phyloP scores from a whole-genome alignment of 2,113 vertebrate genomes.

The Ginglymostoma cirratum region DNA sequence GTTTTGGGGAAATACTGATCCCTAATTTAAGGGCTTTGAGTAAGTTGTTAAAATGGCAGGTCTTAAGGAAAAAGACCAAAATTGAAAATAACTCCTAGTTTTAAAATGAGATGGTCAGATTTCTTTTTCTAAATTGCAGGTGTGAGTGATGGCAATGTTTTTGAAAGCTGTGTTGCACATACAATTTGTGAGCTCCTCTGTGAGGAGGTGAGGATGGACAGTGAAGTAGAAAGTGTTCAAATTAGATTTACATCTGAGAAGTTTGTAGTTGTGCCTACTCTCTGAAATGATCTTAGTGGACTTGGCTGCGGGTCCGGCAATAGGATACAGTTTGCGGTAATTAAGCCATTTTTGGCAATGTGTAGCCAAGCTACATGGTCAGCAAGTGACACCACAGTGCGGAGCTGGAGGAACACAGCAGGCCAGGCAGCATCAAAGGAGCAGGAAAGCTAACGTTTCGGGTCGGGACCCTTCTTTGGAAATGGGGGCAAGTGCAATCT shows the following conservation, averaged over 20 bases:
- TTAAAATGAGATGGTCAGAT: neutral
- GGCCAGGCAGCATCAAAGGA: too few relatives aligned
- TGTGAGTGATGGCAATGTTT: neutral
- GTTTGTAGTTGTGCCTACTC: neutral
- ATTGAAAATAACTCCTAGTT: neutral
- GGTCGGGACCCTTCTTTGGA: too few relatives aligned
- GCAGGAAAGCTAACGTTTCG: too few relatives aligned
- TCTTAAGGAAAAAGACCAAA: neutral
- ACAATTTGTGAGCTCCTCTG: neutral
- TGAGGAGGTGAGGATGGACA: neutral
- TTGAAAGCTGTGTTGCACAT: neutral
- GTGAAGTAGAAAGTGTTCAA: neutral
- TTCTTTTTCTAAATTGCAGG: neutral
- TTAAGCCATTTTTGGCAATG: neutral
- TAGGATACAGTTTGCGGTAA: neutral
- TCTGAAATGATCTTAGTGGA: neutral
- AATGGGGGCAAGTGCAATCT: neutral
- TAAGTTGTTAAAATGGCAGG: neutral
- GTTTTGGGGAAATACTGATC: neutral
- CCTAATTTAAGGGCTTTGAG: neutral
- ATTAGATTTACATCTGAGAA: neutral
- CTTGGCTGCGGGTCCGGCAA: neutral
- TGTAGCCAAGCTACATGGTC: neutral
- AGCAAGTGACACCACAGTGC: neutral
- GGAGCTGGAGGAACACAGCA: too few relatives aligned